Evolutionary conservation across 1,140 invertebrate genomes (phyloP), one percentile per base, ranked within the genome.

Genomic region (Trichoplusia ni): DNA sequence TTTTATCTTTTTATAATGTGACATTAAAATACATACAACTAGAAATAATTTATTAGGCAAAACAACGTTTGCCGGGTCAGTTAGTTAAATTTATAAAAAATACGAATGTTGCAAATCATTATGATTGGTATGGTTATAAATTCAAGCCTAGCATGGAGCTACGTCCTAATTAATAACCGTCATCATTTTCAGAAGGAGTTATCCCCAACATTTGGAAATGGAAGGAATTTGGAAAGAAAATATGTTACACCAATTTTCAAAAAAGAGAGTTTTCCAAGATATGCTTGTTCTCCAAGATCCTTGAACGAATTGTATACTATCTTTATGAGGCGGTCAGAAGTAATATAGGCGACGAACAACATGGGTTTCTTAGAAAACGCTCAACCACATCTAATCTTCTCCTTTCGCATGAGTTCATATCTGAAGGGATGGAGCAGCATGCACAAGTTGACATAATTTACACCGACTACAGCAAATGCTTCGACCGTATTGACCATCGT

Each of bases 401-500:
- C 0, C 5, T 71, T 11, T 73, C 75, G 37, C 31, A 21, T 27
- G 54, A 73, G 18, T 63, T 42, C 60, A 9, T 71, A 7, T 11
- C 61, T 0, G 7, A 33, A 8, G 38, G 38, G 2, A 47, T 75
- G 21, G 73, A 72, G 9, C 18, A 23, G 6, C 59, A 68, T 11
- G 11, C 14, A 7, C 77, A 81, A 25, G 64, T 77, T 0, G 74
- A 83, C 42, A 60, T 66, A 0, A 60, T 75, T 5, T 75, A n/a
- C n/a, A n/a, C n/a, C n/a, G n/a, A n/a, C n/a, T n/a, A n/a, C n/a
- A n/a, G n/a, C n/a, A n/a, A n/a, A 73, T 51, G 79, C 78, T n/a
- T n/a, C 7, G 74, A 79, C 58, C 69, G 71, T 11, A 59, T 49
- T 1, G 79, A 81, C 73, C 0, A 77, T 81, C 42, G 75, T 77